Base-by-base conservation (phyloP, 53 echinoderm and acorn worm genomes). In the Hippasteria phrygiana region DNA sequence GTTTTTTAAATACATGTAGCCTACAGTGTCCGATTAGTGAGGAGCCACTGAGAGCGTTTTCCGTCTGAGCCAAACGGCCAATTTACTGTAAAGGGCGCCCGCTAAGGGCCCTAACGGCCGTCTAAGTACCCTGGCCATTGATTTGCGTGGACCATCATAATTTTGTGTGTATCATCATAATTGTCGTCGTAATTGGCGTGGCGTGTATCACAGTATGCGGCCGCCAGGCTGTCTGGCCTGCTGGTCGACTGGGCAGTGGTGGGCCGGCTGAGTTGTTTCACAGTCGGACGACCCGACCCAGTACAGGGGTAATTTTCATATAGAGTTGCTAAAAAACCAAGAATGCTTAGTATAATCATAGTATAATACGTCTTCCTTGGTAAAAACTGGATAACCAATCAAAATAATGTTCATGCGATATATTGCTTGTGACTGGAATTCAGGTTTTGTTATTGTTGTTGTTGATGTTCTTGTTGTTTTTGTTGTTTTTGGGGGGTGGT, bases 111-210 rank as follows among this genome's bases (percentile, higher is more conserved):
- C 67, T 24, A 7, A 33, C 4, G 47, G 80, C 18, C 29, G 65
- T 65, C 36, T 20, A 16, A 35, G n/a, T 47, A 22, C 24, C 71
- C 50, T 53, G 40, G 41, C 56, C 36, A 55, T 2, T 20, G 11
- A 11, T 33, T 17, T 54, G 50, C 50, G 20, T 51, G 34, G 47
- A 14, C 10, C 20, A 35, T 10, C 51, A 66, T 45, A 5, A 70
- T 46, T 85, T 20, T 28, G 43, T 85, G 85, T 85, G 85, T 85
- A 85, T 85, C 22, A 48, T 85, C 85, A 85, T 85, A 69, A 71
- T 71, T 35, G 70, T 69, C 43, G 37, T 85, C 31, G 22, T 85
- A 85, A 85, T 85, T 85, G 66, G 48, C 85, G 34, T 85, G 85
- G 85, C 85, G 70, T 85, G 85, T 48, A 50, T 47, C 85, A 42